Evolutionary conservation across 92 coral and sea anemone genomes (phyloP), one percentile per base, ranked within the genome.

Genomic region (Porites cylindrica): DNA sequence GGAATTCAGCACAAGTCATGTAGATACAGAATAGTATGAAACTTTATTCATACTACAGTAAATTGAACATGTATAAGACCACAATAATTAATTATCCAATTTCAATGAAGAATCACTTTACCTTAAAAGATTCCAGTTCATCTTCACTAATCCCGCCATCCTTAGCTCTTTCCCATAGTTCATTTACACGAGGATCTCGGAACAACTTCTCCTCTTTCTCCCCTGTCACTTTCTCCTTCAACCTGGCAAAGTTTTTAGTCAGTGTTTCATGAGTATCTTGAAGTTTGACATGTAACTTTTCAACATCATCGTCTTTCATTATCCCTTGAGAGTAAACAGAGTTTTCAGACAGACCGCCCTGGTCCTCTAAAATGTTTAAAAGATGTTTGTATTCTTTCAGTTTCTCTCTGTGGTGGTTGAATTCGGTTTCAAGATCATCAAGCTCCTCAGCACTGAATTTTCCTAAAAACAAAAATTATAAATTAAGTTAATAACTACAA

Each of bases 111-210:
- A 59, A 5, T 5, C 9, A 11, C 51, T 20, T 63, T 51, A 93
- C 99, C 95, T 97, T 95, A 52, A 97, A 92, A 13, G 96, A 93
- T 8, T 76, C 82, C 10, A 95, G 90, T 58, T 97, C 98, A 29
- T 95, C 90, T 9, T 82, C 82, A 32, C 80, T 92, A 58, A 93
- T 90, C 21, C 90, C 88, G 14, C 80, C 88, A 10, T 70, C 77
- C 76, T 88, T 63, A 16, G 98, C 99, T 87, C 80, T 91, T 70
- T 92, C 86, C 99, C 99, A 97, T 63, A 97, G 84, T 47, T 95
- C 98, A 23, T 84, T 85, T 50, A 97, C 99, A 0, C 99, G 92
- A 60, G 84, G 79, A 77, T 97, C 99, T 20, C 75, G 74, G 71
- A 97, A 97, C 14, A 79, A 69, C 13, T 53, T 79, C 14, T 72